Evolutionary conservation across 53 echinoderm and acorn worm genomes (phyloP), one percentile per base, ranked within the genome.

Genomic region (Patiria pectinifera): DNA sequence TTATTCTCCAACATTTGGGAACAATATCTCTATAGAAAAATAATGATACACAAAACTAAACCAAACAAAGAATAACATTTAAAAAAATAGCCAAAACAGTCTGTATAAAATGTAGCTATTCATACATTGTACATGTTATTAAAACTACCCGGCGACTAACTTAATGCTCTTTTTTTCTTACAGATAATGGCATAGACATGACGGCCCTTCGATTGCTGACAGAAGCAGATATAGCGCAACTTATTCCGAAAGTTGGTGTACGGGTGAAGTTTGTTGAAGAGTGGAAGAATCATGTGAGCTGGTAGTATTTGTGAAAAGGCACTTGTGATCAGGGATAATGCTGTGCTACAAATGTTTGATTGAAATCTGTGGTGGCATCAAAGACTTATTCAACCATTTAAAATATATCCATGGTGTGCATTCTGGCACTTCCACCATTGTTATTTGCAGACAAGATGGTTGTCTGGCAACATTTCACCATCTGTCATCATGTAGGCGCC

Each of bases 391-490:
- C 85, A 92, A 85, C 43, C 83, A 84, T 78, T 63, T 85, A 15
- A 92, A 92, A 92, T 92, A 92, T 62, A 63, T 92, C 59, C 92
- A 85, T 23, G 76, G 71, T 74, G 77, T 92, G 23, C 85, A 85
- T 79, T 86, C 92, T 15, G 92, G 92, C 21, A 85, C 92, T 79
- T 92, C 92, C 22, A 92, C 92, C 14, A 11, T 78, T 25, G 62
- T 92, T 53, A 43, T 92, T 18, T 92, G 86, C 82, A 92, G 92
- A 78, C 92, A 92, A 92, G 85, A 86, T 80, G 92, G 92, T 66
- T 86, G 92, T 81, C 48, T 86, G 26, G 82, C 79, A 80, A 75
- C 63, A 46, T 92, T 92, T 60, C 47, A 76, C 62, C 70, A 92
- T 86, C 44, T 86, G 79, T 92, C 92, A 63, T 85, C 92, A 86